A percentile compares a stretch with the other conserved stretches of the same genome.
Evolutionary conservation across 2,888 invertebrate genomes (phyloP).

Genomic region (Epirrita christyi): DNA sequence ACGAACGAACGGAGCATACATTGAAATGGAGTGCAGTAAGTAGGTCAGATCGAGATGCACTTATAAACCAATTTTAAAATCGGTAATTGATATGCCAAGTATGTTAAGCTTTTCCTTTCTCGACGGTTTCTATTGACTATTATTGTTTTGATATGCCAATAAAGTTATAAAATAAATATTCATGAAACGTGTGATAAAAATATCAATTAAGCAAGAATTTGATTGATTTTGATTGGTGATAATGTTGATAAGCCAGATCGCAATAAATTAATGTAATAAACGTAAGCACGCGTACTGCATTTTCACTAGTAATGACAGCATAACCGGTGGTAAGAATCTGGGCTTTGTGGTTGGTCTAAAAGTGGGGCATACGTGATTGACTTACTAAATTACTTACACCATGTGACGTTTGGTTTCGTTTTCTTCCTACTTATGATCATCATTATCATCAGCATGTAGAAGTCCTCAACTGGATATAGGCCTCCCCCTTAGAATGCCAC

Average conservation of each 20-base stretch:
- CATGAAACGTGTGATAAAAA: too few species aligned
- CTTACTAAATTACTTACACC: too few species aligned
- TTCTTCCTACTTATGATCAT: too few species aligned
- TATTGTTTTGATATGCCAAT: not conserved
- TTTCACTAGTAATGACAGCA: not conserved
- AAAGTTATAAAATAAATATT: too few species aligned
- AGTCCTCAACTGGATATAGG: too few species aligned
- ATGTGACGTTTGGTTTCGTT: too few species aligned
- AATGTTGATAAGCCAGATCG: not conserved
- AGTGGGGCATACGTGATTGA: not conserved
- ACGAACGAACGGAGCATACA: too few species aligned
- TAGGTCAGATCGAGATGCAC: slow-evolving; percentile 27
- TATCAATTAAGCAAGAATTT: not conserved
- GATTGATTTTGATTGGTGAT: not conserved
- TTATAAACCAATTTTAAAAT: slow-evolving; percentile 13
- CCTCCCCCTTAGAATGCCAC: too few species aligned
- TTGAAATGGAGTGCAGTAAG: slow-evolving; percentile 25
- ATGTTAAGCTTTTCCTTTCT: slow-evolving; percentile 5
- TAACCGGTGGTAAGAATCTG: not conserved
- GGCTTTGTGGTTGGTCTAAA: not conserved
- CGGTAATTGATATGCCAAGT: not conserved
- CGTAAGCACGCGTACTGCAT: not conserved
- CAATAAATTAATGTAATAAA: not conserved
- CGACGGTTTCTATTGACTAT: not conserved
- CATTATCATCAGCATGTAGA: too few species aligned